Percentiles rank a stretch among this genome's conserved stretches.
These are phyloP conservation scores for Melikaiella ostensackeni DNA, from an alignment of 2,888 invertebrate species.

Conservation along the genomic window DNA sequence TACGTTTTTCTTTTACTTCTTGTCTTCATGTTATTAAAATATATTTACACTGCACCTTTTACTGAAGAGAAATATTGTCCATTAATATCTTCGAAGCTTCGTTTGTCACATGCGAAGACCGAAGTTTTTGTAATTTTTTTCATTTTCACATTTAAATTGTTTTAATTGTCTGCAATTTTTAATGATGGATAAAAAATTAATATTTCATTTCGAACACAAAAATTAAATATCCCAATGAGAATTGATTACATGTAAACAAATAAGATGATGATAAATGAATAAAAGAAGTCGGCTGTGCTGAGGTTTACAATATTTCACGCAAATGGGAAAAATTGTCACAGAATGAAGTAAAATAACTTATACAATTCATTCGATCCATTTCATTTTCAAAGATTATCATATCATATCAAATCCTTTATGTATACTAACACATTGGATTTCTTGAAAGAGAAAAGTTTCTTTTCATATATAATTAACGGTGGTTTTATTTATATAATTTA, in stretches of 20 bases:
- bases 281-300: neutral
- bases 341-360: too few relatives aligned
- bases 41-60: slow-evolving; percentile 3
- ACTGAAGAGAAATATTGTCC: neutral
- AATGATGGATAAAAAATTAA: neutral
- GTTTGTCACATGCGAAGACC: neutral
- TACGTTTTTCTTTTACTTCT: neutral
- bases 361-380: too few relatives aligned
- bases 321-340: too few relatives aligned
- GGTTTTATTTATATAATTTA: neutral
- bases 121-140: neutral
- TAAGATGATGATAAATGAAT: neutral
- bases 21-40: neutral
- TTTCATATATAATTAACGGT: too few relatives aligned
- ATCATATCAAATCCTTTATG: neutral
- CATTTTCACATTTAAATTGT: neutral
- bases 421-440: neutral
- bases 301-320: neutral
- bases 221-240: neutral
- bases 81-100: neutral
- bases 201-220: neutral
- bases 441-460: neutral
- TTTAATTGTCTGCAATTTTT: neutral
- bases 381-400: too few relatives aligned
- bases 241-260: neutral